A percentile compares a stretch with the other conserved stretches of the same genome.
These are phyloP conservation scores for Cephonodes hylas DNA, from an alignment of 2,888 invertebrate species.

Conservation along the genomic window DNA sequence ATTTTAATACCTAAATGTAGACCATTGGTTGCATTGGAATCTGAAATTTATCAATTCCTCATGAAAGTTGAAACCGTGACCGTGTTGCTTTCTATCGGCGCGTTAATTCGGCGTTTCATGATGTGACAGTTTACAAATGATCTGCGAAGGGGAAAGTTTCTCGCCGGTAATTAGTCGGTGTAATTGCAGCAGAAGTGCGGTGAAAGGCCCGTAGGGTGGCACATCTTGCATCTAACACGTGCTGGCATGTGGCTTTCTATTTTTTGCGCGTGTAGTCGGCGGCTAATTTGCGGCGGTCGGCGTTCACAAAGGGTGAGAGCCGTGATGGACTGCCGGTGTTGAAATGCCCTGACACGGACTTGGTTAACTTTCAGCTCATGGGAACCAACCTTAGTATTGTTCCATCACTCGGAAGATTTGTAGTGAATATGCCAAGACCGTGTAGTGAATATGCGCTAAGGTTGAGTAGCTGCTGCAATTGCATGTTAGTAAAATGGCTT, in stretches of 20 bases:
- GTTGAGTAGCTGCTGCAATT: no score
- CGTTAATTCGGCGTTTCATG: conserved; percentile 7
- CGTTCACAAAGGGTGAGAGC: conserved; percentile 3
- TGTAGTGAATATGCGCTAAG: no score
- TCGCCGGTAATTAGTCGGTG: conserved; percentile 10
- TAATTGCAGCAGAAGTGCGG: conserved; percentile 27
- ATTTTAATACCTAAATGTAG: no score
- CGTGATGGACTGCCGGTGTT: conserved; percentile 1
- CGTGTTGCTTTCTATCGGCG: conserved; percentile 3
- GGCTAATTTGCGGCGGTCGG: neutral
- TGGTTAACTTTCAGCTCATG: neutral
- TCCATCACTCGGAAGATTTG: neutral
- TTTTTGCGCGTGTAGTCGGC: conserved; percentile 21
- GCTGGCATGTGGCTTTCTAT: conserved; percentile 47
- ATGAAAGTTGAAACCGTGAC: neutral
- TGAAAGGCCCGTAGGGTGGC: conserved; percentile 44
- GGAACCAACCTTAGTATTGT: neutral
- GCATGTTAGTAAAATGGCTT: no score
- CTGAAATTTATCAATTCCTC: neutral
- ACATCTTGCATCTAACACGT: conserved; percentile 41
- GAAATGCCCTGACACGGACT: neutral
- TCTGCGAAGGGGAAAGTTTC: conserved; percentile 3
- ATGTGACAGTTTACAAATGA: conserved; percentile 10
- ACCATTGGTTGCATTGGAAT: neutral
- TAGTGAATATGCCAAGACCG: no score